phyloP scores from a whole-genome alignment of 2,113 vertebrate genomes.

The Dinomys branickii region DNA sequence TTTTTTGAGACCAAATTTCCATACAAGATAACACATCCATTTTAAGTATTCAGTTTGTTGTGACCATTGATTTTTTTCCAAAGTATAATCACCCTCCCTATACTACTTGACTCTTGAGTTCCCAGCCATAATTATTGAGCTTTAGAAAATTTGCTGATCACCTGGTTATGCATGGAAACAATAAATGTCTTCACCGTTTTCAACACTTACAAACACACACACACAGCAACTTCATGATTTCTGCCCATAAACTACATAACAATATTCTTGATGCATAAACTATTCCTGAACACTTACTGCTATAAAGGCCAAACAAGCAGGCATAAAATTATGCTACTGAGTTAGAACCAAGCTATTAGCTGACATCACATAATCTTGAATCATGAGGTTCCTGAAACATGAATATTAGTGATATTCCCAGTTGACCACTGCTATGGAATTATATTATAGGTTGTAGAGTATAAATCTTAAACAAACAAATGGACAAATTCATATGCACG shows the following conservation, averaged over 20 bases:
- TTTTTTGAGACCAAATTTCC: constrained; percentile 30
- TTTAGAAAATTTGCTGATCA: constrained; percentile 8
- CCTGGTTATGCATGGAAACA: neutral
- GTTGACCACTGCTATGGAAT: neutral
- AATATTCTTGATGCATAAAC: constrained; percentile 13
- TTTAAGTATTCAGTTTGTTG: constrained; percentile 13
- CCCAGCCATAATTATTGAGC: constrained; percentile 1
- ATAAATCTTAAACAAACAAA: constrained; percentile 43
- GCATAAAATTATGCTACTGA: constrained; percentile 36
- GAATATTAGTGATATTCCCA: constrained; percentile 9
- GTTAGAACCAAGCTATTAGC: neutral
- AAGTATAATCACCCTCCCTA: constrained; percentile 8
- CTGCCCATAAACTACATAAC: neutral
- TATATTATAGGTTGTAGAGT: constrained; percentile 33
- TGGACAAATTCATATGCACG: neutral
- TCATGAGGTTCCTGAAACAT: neutral
- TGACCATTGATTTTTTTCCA: constrained; percentile 3
- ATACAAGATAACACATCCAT: neutral
- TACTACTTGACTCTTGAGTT: constrained; percentile 32
- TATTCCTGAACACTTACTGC: constrained; percentile 27
- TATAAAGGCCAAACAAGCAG: neutral
- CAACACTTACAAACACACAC: neutral
- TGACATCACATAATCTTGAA: neutral
- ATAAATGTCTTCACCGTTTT: constrained; percentile 27
- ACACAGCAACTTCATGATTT: neutral